Evolutionary conservation across 2,888 invertebrate genomes (phyloP), one percentile per base, ranked within the genome.

Genomic region (Leptinotarsa rubiginosa): DNA sequence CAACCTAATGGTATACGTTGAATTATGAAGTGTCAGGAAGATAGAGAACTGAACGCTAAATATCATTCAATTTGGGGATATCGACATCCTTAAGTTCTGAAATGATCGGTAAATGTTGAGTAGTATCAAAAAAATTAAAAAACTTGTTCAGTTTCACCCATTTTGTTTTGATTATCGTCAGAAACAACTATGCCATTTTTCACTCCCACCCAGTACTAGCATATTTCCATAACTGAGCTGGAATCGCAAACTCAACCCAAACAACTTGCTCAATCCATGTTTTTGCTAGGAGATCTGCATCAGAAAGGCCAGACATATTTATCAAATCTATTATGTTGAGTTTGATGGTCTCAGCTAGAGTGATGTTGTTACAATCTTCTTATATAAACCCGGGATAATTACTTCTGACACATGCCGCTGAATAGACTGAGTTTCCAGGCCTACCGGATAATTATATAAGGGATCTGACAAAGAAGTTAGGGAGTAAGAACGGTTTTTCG

Each of bases 281-380:
- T 56, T 56, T 56, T 56, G 56, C 22, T 56, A 3, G 16, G 3
- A 22, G 22, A 20, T 56, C 20, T 56, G 56, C 56, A 56, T 56
- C 15, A 56, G 56, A 56, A 56, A 56, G 56, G 56, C 22, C 56
- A 56, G 56, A 56, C 56, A 56, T 56, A 56, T 56, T 56, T 15
- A 56, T 56, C 56, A 56, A 56, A 56, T 56, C 56, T 15, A 56
- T 56, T 56, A 22, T 56, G 20, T 10, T 10, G 56, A 56, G 56
- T 20, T 56, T 56, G 56, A 25, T 56, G 22, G 22, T 56, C 20
- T 56, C 56, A 22, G 22, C 22, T 56, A 56, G 20, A 56, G 22
- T 56, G 56, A 15, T 12, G 56, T 56, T 10, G 56, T 20, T 56
- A 22, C 22, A 56, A 22, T 56, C 22, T 56, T 56, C 56, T 56